These are phyloP conservation scores for Coregonus sp. DNA, from an alignment of 2,797 vertebrate genomes.

Conservation along the genomic window DNA sequence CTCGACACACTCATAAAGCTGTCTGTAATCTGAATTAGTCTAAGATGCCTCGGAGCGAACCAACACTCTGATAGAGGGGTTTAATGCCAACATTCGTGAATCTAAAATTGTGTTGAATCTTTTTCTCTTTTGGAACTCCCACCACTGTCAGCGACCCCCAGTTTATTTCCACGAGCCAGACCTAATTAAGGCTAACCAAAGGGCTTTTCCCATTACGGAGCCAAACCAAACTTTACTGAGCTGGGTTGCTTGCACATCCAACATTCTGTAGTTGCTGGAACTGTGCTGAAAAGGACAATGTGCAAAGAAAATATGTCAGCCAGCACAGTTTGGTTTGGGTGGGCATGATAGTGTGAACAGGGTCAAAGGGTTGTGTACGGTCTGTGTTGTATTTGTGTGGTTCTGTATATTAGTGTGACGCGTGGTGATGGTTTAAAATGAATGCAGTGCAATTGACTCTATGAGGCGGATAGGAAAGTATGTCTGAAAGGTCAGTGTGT, in stretches of 20 bases:
- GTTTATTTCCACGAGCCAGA: neutral
- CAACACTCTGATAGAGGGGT: neutral
- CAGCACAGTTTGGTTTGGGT: neutral
- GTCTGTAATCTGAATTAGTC: neutral
- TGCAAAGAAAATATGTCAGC: too few species aligned
- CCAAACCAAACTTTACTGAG: neutral
- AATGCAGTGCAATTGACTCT: conserved; percentile 15
- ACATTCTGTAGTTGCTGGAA: too few species aligned
- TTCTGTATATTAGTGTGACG: neutral
- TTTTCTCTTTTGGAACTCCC: neutral
- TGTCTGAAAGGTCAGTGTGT: conserved; percentile 39
- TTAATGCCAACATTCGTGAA: neutral
- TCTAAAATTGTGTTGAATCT: neutral
- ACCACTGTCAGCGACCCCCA: neutral
- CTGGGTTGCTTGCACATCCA: too few species aligned
- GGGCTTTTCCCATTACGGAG: neutral
- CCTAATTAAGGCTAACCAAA: neutral
- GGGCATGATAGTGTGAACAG: neutral
- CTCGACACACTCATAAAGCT: neutral
- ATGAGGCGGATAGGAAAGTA: conserved; percentile 59
- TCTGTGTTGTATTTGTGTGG: neutral
- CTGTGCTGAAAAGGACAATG: too few species aligned
- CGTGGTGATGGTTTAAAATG: neutral
- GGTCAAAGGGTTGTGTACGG: neutral
- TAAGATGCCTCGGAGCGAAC: neutral